phyloP scores from a whole-genome alignment of 2,888 invertebrate species.

The Julus scandinavius region DNA sequence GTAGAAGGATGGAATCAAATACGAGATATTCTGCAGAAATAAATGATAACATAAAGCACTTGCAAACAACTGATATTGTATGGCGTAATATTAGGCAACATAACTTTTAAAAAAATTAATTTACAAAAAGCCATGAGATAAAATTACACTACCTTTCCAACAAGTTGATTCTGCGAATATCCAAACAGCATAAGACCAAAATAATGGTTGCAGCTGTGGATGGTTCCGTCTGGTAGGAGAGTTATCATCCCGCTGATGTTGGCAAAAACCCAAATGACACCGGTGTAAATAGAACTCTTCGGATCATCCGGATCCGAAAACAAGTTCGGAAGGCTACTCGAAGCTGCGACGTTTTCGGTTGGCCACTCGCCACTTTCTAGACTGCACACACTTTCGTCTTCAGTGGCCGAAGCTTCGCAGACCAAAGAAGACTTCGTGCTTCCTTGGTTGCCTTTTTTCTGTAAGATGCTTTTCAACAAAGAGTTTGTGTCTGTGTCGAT shows the following conservation, averaged over 20 bases:
- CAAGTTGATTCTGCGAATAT: constrained; percentile 72
- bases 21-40: constrained; percentile 63
- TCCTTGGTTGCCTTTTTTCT: constrained; percentile 42
- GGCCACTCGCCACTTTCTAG: constrained; percentile 4
- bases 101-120: too few relatives aligned
- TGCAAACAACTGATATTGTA: background rate
- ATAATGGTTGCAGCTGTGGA: constrained; percentile 76
- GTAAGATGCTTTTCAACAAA: constrained; percentile 45
- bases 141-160: constrained; percentile 67
- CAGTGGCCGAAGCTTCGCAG: background rate
- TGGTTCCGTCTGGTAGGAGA: constrained; percentile 72
- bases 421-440: constrained; percentile 18
- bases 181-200: constrained; percentile 76
- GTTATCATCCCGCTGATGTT: constrained; percentile 77
- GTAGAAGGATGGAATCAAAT: constrained; percentile 73
- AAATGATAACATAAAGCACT: background rate
- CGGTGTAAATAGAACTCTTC: constrained; percentile 56
- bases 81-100: too few relatives aligned
- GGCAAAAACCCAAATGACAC: constrained; percentile 66
- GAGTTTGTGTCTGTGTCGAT: constrained; percentile 37
- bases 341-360: constrained; percentile 35
- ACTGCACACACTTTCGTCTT: constrained; percentile 40
- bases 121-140: constrained; percentile 42
- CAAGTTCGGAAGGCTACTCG: constrained; percentile 27
- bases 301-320: constrained; percentile 48